Conservation (phyloP, 2,797 vertebrate species). For the Neomorphus geoffroyi region DNA sequence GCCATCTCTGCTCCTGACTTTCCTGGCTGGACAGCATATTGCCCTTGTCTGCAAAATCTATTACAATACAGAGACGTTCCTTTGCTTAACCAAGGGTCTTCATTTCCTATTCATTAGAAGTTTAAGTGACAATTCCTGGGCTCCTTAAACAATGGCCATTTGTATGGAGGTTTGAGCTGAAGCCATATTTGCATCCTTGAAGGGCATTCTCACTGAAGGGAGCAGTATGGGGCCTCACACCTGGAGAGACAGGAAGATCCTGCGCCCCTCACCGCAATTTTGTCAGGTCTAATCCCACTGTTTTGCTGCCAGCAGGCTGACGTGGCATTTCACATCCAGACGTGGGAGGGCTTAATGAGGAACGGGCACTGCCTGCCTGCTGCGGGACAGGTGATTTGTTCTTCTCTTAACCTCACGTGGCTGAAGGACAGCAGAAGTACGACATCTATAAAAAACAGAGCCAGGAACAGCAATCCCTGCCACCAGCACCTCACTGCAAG, state of each 20-base stretch:
- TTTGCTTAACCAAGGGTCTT: constrained; percentile 6
- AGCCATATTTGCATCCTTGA: constrained; percentile 64
- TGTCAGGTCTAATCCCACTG: constrained; percentile 44
- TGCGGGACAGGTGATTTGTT: neutral
- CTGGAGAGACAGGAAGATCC: constrained; percentile 56
- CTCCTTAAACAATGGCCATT: constrained; percentile 42
- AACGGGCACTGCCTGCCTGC: neutral
- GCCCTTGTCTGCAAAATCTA: constrained; percentile 33
- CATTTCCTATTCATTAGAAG: constrained; percentile 50
- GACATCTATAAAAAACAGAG: neutral
- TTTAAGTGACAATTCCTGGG: constrained; percentile 32
- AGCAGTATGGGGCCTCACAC: constrained; percentile 54
- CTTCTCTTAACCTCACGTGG: neutral
- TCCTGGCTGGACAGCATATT: neutral
- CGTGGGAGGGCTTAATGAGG: constrained; percentile 18
- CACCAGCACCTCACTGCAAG: neutral
- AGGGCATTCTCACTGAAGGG: constrained; percentile 43
- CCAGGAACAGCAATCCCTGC: neutral
- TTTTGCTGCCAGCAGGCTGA: constrained; percentile 48
- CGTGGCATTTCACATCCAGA: constrained; percentile 40
- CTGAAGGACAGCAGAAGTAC: constrained; percentile 32
- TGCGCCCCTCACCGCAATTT: neutral
- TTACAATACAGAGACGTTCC: neutral
- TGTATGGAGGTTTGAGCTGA: constrained; percentile 1
- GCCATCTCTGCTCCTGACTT: neutral